Evolutionary conservation across 2,888 invertebrate species (phyloP), one percentile per base, ranked within the genome.

Genomic region (Zaprionus bogoriensis): DNA sequence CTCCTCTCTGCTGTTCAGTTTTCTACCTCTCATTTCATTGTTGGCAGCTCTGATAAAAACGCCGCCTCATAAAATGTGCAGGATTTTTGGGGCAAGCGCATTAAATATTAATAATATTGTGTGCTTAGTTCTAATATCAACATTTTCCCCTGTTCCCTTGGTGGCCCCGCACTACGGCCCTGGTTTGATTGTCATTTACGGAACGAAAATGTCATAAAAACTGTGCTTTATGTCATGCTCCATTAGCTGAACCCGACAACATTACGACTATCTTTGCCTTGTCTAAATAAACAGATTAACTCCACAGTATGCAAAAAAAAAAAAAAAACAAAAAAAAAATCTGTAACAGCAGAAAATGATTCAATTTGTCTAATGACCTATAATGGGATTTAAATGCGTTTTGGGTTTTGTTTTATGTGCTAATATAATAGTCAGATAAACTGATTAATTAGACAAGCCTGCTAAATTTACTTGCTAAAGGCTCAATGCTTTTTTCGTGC

Each of bases 21-120:
- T 23, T 4, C 23, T 6, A 23, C 3, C 23, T 4, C 23, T 1
- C 17, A 10, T 38, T 36, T 57, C 54, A 68, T 71, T 71, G 69
- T 74, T 54, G 32, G 36, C 6, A n/a, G 4, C n/a, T 20, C 45
- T 61, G 79, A 79, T 75, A 67, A 73, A 63, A 66, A 68, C 58
- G 58, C 47, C 41, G 30, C 42, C 53, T 47, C 66, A 68, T 83
- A 77, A 76, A 83, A 66, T 62, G 44, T 36, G 36, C 53, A 67
- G 53, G 30, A 23, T 70, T 54, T 64, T 41, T 48, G 19, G 36
- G 66, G 42, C 65, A 78, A 78, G 65, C 62, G 74, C 81, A 80
- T 87, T 80, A 86, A 80, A 87, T 84, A 74, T 87, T 84, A 80
- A 80, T 80, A 83, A 80, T 60, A 80, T 70, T 77, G 69, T 80